phyloP scores from a whole-genome alignment of 2,113 vertebrate species.

The Electrona antarctica region DNA sequence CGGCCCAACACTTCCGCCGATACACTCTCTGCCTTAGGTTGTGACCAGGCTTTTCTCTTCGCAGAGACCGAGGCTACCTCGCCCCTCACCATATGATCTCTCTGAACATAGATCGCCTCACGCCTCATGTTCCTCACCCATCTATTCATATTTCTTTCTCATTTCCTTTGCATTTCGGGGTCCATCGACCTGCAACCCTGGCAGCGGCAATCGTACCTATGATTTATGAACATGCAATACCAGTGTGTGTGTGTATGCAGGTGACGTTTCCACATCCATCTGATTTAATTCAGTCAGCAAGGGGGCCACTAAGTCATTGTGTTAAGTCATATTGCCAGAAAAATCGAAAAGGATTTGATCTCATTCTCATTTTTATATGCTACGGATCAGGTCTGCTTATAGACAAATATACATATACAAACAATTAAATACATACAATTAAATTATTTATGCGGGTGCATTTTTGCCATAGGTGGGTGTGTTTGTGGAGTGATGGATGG shows the following conservation, averaged over 20 bases:
- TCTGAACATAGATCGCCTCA: no score
- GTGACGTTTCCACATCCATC: conserved; percentile 25
- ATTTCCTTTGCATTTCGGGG: conserved; percentile 38
- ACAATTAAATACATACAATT: conserved; percentile 28
- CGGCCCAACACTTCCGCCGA: no score
- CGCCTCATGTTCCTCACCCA: conserved; percentile 41
- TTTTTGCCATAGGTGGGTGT: conserved; percentile 16
- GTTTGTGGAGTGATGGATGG: background rate
- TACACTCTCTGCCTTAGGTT: conserved; percentile 27
- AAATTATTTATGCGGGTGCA: conserved; percentile 22
- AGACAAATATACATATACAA: no score
- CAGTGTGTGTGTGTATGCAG: background rate
- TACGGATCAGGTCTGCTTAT: conserved; percentile 22
- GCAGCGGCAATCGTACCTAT: conserved; percentile 15
- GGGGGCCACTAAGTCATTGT: conserved; percentile 20
- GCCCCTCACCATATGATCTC: conserved; percentile 16
- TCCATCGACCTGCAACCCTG: conserved; percentile 44
- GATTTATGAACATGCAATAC: conserved; percentile 12
- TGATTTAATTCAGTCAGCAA: conserved; percentile 38
- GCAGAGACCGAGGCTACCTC: no score
- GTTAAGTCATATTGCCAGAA: conserved; percentile 39
- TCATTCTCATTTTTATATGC: conserved; percentile 36
- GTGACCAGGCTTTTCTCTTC: no score
- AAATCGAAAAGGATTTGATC: conserved; percentile 50
- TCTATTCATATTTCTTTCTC: conserved; percentile 43